Percentiles rank a stretch among this genome's conserved stretches.
Evolutionary conservation across 2,113 vertebrate genomes (phyloP).

Genomic region (Electrona antarctica): DNA sequence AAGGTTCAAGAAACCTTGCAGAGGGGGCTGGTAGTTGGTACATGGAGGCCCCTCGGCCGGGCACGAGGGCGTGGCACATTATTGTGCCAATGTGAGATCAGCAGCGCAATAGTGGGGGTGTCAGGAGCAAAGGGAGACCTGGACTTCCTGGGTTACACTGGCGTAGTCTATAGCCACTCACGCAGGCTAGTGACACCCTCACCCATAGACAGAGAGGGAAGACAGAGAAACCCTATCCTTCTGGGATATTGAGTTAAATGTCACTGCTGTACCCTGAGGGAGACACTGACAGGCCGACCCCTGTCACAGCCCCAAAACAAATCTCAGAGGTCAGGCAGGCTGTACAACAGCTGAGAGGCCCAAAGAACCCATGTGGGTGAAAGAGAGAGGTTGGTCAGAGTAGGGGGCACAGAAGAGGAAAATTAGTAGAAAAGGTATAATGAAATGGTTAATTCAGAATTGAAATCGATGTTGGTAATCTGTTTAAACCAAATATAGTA

Average conservation of each 20-base stretch:
- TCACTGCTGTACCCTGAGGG: constrained; percentile 72
- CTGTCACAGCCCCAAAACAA: constrained; percentile 55
- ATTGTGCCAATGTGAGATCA: background rate
- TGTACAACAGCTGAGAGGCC: constrained; percentile 70
- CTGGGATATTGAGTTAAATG: constrained; percentile 82
- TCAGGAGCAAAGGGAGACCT: constrained; percentile 52
- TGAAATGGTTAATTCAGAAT: too few relatives aligned
- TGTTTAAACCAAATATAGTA: background rate
- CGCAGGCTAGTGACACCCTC: constrained; percentile 44
- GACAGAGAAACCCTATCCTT: constrained; percentile 74
- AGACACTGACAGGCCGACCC: constrained; percentile 77
- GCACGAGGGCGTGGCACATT: constrained; percentile 53
- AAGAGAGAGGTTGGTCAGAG: constrained; percentile 28
- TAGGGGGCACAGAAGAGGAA: background rate
- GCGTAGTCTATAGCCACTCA: constrained; percentile 41
- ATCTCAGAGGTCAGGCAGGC: constrained; percentile 69
- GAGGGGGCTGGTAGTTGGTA: constrained; percentile 30
- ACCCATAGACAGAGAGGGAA: constrained; percentile 39
- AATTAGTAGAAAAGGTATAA: too few relatives aligned
- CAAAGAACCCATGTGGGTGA: constrained; percentile 34
- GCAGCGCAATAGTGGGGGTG: constrained; percentile 17
- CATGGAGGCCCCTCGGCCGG: constrained; percentile 62
- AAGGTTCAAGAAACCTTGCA: constrained; percentile 47
- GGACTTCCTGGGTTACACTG: constrained; percentile 27
- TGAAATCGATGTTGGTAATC: background rate